Conservation (phyloP, 2,888 invertebrate species). For the Ornithoptera alexandrae region DNA sequence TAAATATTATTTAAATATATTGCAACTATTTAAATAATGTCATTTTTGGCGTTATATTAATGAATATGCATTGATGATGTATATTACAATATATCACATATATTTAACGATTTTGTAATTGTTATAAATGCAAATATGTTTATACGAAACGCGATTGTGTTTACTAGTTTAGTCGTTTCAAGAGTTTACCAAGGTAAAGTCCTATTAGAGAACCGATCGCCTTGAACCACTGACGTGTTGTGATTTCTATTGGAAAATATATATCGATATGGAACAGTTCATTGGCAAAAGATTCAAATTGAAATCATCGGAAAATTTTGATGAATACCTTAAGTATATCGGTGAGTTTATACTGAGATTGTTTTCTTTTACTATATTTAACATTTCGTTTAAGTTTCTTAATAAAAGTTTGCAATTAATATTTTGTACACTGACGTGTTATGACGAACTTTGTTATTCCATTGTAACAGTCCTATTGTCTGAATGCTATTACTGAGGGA, state of each 20-base stretch:
- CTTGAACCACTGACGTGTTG: conserved; percentile 33
- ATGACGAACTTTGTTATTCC: too few relatives aligned
- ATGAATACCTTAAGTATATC: conserved; percentile 59
- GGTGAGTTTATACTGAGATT: conserved; percentile 44
- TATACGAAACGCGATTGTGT: conserved; percentile 10
- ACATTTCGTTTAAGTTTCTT: too few relatives aligned
- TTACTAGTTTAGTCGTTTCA: conserved; percentile 7
- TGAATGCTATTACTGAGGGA: too few relatives aligned
- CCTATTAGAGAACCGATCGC: conserved; percentile 19
- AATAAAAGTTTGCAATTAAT: too few relatives aligned
- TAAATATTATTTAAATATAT: too few relatives aligned
- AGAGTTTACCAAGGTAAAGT: conserved; percentile 10
- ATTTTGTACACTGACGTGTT: too few relatives aligned
- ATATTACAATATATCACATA: neutral
- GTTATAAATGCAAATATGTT: neutral
- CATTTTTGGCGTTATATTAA: too few relatives aligned
- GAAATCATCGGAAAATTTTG: conserved; percentile 58
- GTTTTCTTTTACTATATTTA: neutral
- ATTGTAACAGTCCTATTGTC: too few relatives aligned
- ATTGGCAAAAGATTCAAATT: conserved; percentile 53
- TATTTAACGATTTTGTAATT: conserved; percentile 13
- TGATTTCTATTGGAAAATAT: conserved; percentile 11
- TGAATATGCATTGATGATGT: too few relatives aligned
- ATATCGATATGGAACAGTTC: conserved; percentile 43
- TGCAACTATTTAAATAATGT: too few relatives aligned